Conservation (phyloP, 2,113 vertebrate species). For the Datnioides undecimradiatus region DNA sequence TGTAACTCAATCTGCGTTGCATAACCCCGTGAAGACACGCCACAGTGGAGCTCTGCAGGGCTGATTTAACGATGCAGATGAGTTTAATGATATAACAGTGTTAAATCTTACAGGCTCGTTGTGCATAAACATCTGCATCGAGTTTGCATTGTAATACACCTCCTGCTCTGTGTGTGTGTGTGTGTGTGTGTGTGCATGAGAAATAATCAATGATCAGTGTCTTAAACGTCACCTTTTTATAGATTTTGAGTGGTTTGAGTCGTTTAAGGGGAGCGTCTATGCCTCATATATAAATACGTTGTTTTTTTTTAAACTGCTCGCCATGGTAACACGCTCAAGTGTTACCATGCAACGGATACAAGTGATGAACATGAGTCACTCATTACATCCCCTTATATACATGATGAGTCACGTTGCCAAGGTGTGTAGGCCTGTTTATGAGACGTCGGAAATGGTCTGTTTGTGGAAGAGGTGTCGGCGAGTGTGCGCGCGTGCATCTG, state of each 20-base stretch:
- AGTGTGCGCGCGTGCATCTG: conserved; percentile 13
- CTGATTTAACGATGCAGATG: not conserved
- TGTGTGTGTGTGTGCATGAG: not conserved
- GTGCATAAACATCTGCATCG: not conserved
- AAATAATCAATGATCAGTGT: not conserved
- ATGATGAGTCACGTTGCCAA: conserved; percentile 60
- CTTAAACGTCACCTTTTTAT: not conserved
- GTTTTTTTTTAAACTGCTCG: conserved; percentile 26
- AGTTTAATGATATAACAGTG: not conserved
- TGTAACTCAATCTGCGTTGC: conserved; percentile 37
- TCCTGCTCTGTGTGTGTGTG: too few relatives aligned
- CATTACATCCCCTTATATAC: conserved; percentile 34
- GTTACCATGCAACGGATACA: conserved; percentile 54
- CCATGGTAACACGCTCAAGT: conserved; percentile 39
- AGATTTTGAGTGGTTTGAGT: not conserved
- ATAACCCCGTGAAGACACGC: conserved; percentile 22
- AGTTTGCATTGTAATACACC: not conserved
- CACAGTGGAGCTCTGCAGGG: not conserved
- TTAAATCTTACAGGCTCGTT: not conserved
- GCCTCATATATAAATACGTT: not conserved
- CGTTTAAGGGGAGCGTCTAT: not conserved
- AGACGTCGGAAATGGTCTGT: conserved; percentile 51
- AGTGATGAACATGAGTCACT: conserved; percentile 61
- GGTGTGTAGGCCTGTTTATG: conserved; percentile 63
- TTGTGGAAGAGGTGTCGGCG: conserved; percentile 57